Percentiles rank a stretch among this genome's conserved stretches.
Evolutionary conservation across 53 echinoderm and acorn worm species (phyloP).

Genomic region (Luidia sarsii): DNA sequence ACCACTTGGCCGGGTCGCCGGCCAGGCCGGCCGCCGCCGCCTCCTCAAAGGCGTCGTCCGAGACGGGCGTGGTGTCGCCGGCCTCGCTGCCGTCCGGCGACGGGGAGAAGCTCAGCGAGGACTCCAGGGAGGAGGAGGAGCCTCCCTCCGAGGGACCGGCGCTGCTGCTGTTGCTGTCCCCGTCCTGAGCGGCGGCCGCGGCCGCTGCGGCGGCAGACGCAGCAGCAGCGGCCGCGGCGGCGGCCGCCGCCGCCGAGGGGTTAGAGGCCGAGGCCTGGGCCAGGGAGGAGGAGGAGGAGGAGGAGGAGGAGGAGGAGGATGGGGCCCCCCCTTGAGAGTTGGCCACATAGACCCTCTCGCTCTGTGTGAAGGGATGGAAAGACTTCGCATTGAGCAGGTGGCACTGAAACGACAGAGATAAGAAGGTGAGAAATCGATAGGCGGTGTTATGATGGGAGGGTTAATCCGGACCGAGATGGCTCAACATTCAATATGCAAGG

Average conservation of each 20-base stretch:
- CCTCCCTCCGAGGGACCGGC: constrained; percentile 70
- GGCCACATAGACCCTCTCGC: constrained; percentile 20
- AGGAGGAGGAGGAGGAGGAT: background rate
- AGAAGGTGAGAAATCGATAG: background rate
- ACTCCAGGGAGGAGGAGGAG: constrained; percentile 69
- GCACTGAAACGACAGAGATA: constrained; percentile 1
- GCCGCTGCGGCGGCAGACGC: constrained; percentile 31
- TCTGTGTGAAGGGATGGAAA: constrained; percentile 41
- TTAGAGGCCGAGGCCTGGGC: too few species aligned
- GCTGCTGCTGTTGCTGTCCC: constrained; percentile 68
- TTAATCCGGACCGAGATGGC: too few species aligned
- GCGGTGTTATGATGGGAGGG: constrained; percentile 15
- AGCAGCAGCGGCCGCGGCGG: background rate
- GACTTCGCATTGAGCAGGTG: constrained; percentile 37
- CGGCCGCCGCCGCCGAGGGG: background rate
- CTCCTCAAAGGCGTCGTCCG: constrained; percentile 74
- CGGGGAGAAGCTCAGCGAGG: constrained; percentile 62
- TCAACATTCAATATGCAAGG: too few species aligned
- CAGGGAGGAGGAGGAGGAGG: too few species aligned
- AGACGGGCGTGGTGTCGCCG: constrained; percentile 72
- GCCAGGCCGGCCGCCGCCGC: constrained; percentile 44
- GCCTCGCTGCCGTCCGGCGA: constrained; percentile 53
- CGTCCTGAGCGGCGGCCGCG: constrained; percentile 11
- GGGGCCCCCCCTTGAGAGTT: constrained; percentile 20
- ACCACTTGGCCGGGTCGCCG: constrained; percentile 81